Evolutionary conservation across 2,797 vertebrate genomes (phyloP).

Genomic region (Numenius phaeopus): DNA sequence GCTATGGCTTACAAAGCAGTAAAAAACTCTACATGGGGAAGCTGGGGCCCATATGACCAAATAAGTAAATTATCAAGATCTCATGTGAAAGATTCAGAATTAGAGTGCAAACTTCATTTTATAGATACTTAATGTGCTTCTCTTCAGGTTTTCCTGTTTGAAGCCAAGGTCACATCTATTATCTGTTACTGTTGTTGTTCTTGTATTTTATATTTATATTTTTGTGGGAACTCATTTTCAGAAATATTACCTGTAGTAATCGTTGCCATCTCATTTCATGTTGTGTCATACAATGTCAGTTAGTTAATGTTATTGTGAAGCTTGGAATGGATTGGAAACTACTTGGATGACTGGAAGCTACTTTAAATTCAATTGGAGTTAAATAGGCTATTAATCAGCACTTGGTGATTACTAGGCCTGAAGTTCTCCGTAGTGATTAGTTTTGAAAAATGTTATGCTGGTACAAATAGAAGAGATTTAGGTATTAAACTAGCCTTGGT

Average conservation of each 20-base stretch:
- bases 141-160: neutral
- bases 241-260: neutral
- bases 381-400: slow-evolving; percentile 8
- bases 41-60: neutral
- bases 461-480: neutral
- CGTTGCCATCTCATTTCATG: neutral
- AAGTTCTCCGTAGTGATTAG: neutral
- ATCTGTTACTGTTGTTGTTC: neutral
- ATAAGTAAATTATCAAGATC: neutral
- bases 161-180: neutral
- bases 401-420: neutral
- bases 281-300: neutral
- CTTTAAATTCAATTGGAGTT: slow-evolving; percentile 9
- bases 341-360: slow-evolving; percentile 1
- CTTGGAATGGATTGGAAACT: neutral
- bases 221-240: neutral
- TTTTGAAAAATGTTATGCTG: neutral
- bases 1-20: neutral
- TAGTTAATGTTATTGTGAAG: neutral
- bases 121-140: neutral
- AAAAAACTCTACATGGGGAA: neutral
- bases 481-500: neutral
- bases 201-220: neutral
- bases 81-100: neutral
- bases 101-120: neutral